Evolutionary conservation across 2,113 vertebrate species (phyloP), one percentile per base, ranked within the genome.

Genomic region (Ranitomeya variabilis): DNA sequence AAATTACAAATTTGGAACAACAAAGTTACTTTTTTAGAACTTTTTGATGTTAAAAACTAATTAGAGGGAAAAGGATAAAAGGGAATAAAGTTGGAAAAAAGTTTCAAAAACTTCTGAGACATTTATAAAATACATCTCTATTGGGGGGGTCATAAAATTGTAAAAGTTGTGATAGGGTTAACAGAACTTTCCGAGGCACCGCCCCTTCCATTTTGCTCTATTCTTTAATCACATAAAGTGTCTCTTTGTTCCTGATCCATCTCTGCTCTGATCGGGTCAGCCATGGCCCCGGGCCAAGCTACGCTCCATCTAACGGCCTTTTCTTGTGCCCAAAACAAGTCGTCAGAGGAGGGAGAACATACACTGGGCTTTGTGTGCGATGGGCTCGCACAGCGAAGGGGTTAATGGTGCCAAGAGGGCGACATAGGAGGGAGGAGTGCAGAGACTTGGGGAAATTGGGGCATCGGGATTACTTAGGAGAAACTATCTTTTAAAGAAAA

Each of bases 211-310:
- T 45, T 26, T 51, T 19, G 45, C 37, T 14, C 26, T 64, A 76
- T 88, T 83, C 80, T 74, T 52, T 64, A 13, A 26, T 21, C 16
- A 64, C 31, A 88, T 88, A 88, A 60, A 76, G 87, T 76, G 67
- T 7, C 69, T 26, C 79, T 87, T 87, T 87, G 86, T 87, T 52
- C 69, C 52, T 71, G 80, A 51, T 80, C 66, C 87, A 37, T 37
- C 80, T 88, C 73, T n/a, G 87, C 87, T 83, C 80, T 18, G 80
- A 88, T 88, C 74, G 87, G 87, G 80, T 88, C 87, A 88, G 54
- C 60, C 26, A 9, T 64, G 87, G 87, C 87, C 86, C 31, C 8
- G 52, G 51, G 86, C 78, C 86, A 87, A 87, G 54, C 37, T 55
- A 18, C 76, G 45, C 66, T 55, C 54, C 26, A 80, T 88, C 80